Conservation (phyloP, 2,113 vertebrate genomes). For the Mixornis gularis region DNA sequence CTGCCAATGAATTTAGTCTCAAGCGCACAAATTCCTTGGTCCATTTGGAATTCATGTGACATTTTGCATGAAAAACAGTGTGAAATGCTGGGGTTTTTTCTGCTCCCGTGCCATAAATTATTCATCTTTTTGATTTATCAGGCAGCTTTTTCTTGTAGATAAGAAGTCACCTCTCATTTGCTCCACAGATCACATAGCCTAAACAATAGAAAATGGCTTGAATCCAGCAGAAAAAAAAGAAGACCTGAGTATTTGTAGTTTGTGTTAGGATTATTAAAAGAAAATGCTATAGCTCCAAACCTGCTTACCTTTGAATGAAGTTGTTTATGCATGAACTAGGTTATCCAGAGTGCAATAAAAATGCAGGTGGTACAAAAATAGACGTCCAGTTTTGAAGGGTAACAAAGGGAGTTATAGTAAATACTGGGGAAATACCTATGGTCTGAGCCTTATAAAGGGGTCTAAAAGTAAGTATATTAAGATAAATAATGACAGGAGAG, state of each 20-base stretch:
- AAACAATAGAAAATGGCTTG: constrained; percentile 56
- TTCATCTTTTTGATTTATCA: constrained; percentile 71
- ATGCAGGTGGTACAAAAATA: not conserved
- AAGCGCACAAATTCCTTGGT: constrained; percentile 43
- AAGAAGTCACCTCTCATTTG: constrained; percentile 63
- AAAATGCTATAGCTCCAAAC: not conserved
- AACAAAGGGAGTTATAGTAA: not conserved
- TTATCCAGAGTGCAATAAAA: not conserved
- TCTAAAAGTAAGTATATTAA: not conserved
- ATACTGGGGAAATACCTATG: not conserved
- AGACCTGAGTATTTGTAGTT: not conserved
- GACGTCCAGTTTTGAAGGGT: not conserved
- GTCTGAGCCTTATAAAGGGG: not conserved
- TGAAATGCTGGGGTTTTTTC: constrained; percentile 64
- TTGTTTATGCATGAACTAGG: not conserved
- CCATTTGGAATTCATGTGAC: constrained; percentile 68
- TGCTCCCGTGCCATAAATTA: constrained; percentile 66
- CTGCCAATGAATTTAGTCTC: constrained; percentile 34
- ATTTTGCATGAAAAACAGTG: constrained; percentile 67
- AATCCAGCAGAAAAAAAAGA: constrained; percentile 9
- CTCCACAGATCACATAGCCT: constrained; percentile 42
- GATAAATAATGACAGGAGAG: not conserved
- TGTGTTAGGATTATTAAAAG: constrained; percentile 7
- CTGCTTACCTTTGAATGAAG: not conserved
- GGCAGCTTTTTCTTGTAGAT: constrained; percentile 68